Conservation (phyloP, 92 coral and sea anemone species). For the Actinostola sp. region DNA sequence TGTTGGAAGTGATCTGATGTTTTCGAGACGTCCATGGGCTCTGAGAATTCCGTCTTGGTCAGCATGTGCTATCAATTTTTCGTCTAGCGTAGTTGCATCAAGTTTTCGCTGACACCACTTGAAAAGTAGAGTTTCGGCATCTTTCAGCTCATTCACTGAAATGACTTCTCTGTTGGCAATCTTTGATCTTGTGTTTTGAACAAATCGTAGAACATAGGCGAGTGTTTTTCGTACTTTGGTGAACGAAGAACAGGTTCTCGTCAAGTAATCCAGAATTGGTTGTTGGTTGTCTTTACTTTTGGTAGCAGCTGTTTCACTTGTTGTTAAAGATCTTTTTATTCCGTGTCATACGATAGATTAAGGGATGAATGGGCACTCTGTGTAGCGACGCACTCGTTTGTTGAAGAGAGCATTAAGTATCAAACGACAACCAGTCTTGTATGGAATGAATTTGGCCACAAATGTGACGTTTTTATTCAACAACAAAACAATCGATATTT, state of each 20-base stretch:
- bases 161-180: conserved; percentile 29
- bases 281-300: conserved; percentile 19
- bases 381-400: no score
- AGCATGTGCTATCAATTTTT: conserved; percentile 34
- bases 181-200: conserved; percentile 36
- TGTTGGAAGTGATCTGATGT: conserved; percentile 56
- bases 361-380: no score
- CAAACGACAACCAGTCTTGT: no score
- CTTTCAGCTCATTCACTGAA: conserved; percentile 49
- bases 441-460: no score
- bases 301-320: no score
- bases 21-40: conserved; percentile 70
- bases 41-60: conserved; percentile 59
- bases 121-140: conserved; percentile 35
- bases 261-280: conserved; percentile 28
- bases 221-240: conserved; percentile 20
- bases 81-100: conserved; percentile 35
- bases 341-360: no score
- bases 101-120: conserved; percentile 52
- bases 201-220: conserved; percentile 30
- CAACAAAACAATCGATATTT: no score
- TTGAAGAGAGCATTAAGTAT: no score
- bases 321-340: no score
- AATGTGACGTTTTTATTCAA: no score
- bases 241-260: conserved; percentile 37